Evolutionary conservation across 2,888 invertebrate species (phyloP), one percentile per base, ranked within the genome.

Genomic region (Lasioglossum marginatum): DNA sequence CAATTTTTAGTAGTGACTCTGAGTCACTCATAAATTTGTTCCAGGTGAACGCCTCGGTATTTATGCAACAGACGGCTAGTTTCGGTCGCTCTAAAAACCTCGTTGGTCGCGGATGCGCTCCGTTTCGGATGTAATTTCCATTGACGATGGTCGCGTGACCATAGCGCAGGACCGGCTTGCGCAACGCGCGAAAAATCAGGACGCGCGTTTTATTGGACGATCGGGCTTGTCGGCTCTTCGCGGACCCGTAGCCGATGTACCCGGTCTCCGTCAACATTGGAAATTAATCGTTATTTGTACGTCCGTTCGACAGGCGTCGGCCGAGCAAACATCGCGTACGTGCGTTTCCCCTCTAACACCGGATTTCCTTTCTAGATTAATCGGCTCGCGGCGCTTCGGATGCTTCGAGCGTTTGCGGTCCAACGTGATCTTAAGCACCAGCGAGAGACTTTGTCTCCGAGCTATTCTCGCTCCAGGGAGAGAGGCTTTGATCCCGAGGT

Each of bases 181-280:
- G 68, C 68, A 74, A 79, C 40, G 43, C 63, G 45, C 23, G 45
- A 80, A 79, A 79, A 79, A 79, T 74, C 74, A 40, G 57, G 68
- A 37, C 82, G 40, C 74, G 40, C 60, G 60, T 63, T 80, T 80
- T 80, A 70, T 79, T 74, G 68, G 37, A 19, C 48, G 5, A 43
- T 45, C 60, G 71, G 34, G 48, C 19, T 31, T 27, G 60, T 45
- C 48, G 60, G 48, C 27, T 34, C 19, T 3, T 8, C 66, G 66
- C 66, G 34, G 34, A 8, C 23, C 16, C 16, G 81, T 75, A 52
- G 75, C 2, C n/a, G 75, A 27, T 37, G 60, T 27, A 40, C 48
- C 37, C 31, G 45, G 68, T 71, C 60, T 71, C 75, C 63, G 83
- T 83, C 83, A 83, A 83, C 81, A 76, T 71, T 72, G 83, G 63